Conservation (phyloP, 2,888 invertebrate species). For the Lagria hirta region DNA sequence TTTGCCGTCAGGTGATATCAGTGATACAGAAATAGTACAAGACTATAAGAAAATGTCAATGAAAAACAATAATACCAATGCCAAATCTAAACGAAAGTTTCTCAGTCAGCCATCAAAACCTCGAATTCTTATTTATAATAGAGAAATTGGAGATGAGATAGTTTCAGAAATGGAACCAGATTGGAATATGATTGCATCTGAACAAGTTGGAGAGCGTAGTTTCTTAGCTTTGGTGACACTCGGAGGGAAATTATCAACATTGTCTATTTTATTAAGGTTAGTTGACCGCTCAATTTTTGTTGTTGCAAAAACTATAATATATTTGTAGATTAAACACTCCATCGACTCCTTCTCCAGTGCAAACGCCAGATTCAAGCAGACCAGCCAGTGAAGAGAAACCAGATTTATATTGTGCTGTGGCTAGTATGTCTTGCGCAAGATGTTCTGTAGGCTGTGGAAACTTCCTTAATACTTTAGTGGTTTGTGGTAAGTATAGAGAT, state of each 20-base stretch:
- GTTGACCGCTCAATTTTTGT: no score
- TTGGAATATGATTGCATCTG: constrained; percentile 63
- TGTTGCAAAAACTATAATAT: background rate
- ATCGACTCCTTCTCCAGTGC: constrained; percentile 52
- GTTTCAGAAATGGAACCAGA: constrained; percentile 59
- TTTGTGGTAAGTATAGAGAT: constrained; percentile 69
- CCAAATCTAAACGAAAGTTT: constrained; percentile 55
- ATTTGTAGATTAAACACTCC: constrained; percentile 50
- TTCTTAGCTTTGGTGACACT: constrained; percentile 67
- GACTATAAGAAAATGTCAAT: constrained; percentile 66
- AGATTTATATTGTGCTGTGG: constrained; percentile 60
- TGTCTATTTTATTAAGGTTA: constrained; percentile 62
- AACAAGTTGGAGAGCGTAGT: constrained; percentile 61
- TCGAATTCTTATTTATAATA: constrained; percentile 63
- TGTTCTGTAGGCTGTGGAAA: constrained; percentile 77
- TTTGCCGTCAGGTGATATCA: constrained; percentile 63
- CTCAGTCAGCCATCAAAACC: constrained; percentile 62
- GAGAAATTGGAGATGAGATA: constrained; percentile 58
- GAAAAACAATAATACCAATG: constrained; percentile 46
- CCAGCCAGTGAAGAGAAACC: constrained; percentile 57
- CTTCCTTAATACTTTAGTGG: constrained; percentile 69
- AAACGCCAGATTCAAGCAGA: constrained; percentile 50
- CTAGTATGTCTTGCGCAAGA: constrained; percentile 67
- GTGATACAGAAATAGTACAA: constrained; percentile 75
- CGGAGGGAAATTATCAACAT: constrained; percentile 61